A percentile compares a stretch with the other conserved stretches of the same genome.
Conservation (phyloP, 1,140 invertebrate genomes). For the Adelges cooleyi region DNA sequence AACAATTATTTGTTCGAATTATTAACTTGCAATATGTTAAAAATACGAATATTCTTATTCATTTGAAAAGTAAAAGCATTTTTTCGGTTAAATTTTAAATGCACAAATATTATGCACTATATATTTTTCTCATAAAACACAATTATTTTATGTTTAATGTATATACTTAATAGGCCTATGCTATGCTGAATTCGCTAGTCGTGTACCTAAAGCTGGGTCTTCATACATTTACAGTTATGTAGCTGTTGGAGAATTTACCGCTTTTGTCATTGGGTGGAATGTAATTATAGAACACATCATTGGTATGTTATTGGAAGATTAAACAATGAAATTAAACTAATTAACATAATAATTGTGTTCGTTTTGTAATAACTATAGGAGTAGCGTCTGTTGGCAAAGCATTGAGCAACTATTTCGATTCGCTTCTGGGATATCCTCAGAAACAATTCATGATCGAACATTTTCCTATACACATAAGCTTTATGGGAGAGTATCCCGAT, state of each 20-base stretch:
- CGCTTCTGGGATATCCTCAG: constrained; percentile 51
- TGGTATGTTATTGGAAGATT: constrained; percentile 41
- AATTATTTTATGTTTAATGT: too few relatives aligned
- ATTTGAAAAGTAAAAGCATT: too few relatives aligned
- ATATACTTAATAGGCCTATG: constrained; percentile 60
- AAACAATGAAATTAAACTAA: too few relatives aligned
- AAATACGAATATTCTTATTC: too few relatives aligned
- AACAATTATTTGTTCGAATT: too few relatives aligned
- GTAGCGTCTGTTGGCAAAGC: constrained; percentile 58
- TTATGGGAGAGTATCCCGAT: constrained; percentile 55
- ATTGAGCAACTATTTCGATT: constrained; percentile 60
- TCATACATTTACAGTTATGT: constrained; percentile 84
- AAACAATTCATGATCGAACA: constrained; percentile 46
- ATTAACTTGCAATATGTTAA: too few relatives aligned
- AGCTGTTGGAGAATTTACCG: constrained; percentile 69
- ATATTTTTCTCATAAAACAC: too few relatives aligned
- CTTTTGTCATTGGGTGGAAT: constrained; percentile 77
- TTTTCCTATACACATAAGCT: constrained; percentile 45
- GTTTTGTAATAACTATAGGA: too few relatives aligned
- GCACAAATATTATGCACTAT: too few relatives aligned
- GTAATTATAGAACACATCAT: constrained; percentile 82
- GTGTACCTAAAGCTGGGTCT: constrained; percentile 74
- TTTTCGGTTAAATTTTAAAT: too few relatives aligned
- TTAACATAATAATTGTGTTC: too few relatives aligned
- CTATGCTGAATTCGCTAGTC: constrained; percentile 77